Evolutionary conservation across 2,888 invertebrate genomes (phyloP).

Genomic region (Schizotus pectinicornis): DNA sequence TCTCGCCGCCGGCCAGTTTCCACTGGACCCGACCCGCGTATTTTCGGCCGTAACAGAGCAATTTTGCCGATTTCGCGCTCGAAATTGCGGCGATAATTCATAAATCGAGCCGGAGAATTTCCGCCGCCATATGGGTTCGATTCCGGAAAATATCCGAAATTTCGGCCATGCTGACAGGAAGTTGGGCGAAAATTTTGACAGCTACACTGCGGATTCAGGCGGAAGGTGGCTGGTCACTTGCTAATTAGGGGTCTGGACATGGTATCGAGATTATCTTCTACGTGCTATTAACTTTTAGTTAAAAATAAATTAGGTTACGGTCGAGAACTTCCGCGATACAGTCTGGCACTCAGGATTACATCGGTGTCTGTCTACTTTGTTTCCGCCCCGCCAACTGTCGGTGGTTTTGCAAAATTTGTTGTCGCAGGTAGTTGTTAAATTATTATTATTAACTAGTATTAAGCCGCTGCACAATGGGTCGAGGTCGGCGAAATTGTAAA

Average conservation of each 20-base stretch:
- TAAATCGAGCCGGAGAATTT: too few species aligned
- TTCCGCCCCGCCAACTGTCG: background rate
- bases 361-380: too few species aligned
- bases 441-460: too few species aligned
- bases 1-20: background rate
- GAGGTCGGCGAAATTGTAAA: background rate
- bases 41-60: too few species aligned
- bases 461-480: background rate
- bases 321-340: background rate
- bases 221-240: background rate
- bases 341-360: background rate
- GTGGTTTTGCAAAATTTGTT: background rate
- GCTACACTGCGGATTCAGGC: background rate
- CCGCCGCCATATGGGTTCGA: too few species aligned
- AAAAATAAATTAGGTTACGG: background rate
- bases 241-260: background rate
- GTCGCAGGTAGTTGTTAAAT: too few species aligned
- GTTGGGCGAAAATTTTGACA: background rate
- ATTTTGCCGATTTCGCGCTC: too few species aligned
- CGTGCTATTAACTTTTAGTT: background rate
- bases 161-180: background rate
- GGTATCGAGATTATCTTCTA: background rate
- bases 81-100: too few species aligned
- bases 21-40: too few species aligned
- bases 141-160: background rate